These are phyloP conservation scores for Onychostoma macrolepis DNA, from an alignment of 2,113 vertebrate genomes.

Conservation along the genomic window DNA sequence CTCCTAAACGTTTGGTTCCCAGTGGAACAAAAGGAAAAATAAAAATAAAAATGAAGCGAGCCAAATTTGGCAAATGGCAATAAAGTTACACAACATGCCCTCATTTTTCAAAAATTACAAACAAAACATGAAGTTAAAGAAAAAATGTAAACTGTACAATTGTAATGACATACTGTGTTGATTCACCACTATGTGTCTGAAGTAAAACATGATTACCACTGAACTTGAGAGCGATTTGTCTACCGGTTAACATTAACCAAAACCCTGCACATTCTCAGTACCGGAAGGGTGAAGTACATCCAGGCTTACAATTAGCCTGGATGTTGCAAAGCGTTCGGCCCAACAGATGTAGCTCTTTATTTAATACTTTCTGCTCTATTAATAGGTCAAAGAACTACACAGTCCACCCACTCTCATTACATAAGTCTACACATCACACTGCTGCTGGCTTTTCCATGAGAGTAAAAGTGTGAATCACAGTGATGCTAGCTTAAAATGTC, in stretches of 20 bases:
- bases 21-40: neutral
- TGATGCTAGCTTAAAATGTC: neutral
- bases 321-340: neutral
- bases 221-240: neutral
- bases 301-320: neutral
- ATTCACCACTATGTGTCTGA: neutral
- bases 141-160: neutral
- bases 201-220: neutral
- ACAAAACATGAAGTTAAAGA: neutral
- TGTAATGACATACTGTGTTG: neutral
- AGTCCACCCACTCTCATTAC: neutral
- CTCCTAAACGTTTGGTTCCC: neutral
- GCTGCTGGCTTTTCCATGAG: neutral
- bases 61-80: neutral
- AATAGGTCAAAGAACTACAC: neutral
- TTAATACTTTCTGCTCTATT: neutral
- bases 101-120: neutral
- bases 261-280: neutral
- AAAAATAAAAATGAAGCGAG: neutral
- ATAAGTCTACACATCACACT: neutral
- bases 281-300: neutral
- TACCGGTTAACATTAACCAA: neutral
- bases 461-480: neutral
- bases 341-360: conserved; percentile 7
- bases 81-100: neutral